Percentiles rank a stretch among this genome's conserved stretches.
Conservation (phyloP, 2,888 invertebrate genomes). For the Taenaris catops region DNA sequence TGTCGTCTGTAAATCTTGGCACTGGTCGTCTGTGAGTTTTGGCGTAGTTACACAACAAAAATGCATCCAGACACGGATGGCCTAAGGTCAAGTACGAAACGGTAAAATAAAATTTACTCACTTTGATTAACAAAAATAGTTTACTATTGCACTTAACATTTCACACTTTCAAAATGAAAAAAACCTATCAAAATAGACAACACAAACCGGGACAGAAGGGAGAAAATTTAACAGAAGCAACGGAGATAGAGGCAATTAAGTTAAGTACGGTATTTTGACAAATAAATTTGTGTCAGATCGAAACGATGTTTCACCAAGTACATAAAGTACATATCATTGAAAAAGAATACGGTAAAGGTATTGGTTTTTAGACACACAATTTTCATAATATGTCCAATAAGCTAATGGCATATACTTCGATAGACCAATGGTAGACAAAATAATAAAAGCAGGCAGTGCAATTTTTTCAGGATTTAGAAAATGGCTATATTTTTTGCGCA, state of each 20-base stretch:
- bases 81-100: slow-evolving; percentile 67
- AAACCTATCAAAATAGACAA: slow-evolving; percentile 34
- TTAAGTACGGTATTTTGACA: slow-evolving; percentile 72
- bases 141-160: slow-evolving; percentile 11
- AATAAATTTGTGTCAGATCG: slow-evolving; percentile 54
- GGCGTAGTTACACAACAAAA: slow-evolving; percentile 73
- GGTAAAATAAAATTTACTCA: slow-evolving; percentile 47
- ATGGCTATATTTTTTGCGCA: neutral
- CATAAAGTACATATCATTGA: no score
- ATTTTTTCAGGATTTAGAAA: neutral
- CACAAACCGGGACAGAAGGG: slow-evolving; percentile 47
- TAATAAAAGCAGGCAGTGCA: neutral
- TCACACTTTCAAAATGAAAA: slow-evolving; percentile 17
- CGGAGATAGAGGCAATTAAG: slow-evolving; percentile 51
- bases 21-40: slow-evolving; percentile 50
- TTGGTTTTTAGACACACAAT: no score
- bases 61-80: slow-evolving; percentile 49
- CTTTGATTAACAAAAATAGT: slow-evolving; percentile 25
- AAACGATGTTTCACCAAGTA: slow-evolving; percentile 27
- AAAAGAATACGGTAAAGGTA: no score
- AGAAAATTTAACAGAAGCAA: slow-evolving; percentile 62
- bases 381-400: slow-evolving; percentile 22
- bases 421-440: neutral
- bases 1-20: slow-evolving; percentile 54
- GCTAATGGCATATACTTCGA: neutral